Evolutionary conservation across 92 coral and sea anemone species (phyloP), one percentile per base, ranked within the genome.

Genomic region (Actinernus sp.): DNA sequence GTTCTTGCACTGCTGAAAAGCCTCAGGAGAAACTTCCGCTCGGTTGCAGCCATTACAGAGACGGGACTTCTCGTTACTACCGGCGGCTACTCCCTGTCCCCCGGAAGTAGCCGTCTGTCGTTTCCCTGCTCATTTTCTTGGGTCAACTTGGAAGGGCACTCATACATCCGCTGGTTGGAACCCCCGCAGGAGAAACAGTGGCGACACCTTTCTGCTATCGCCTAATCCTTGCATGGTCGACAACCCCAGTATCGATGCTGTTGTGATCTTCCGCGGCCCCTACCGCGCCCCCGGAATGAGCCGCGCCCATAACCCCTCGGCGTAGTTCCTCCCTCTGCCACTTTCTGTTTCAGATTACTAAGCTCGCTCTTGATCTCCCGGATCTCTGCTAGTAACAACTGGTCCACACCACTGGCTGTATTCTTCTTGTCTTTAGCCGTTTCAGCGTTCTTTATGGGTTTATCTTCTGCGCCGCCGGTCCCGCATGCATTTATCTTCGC

Each of bases 1-100:
- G 39, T 24, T 71, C 49, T 27, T 57, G 30, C 84, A 68, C 51
- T 48, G 65, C 41, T 43, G 49, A 54, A 66, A 57, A 52, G 37
- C 39, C 59, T 16, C 26, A 9, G 22, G 54, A 24, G 38, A 45
- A 4, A 4, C 38, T 58, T 67, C 61, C 45, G 29, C 38, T 57
- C 37, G 29, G 39, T 66, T 58, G 41, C 63, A 67, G 47, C 62
- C 59, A 48, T 61, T 57, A 82, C 88, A 58, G 23, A 11, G 51
- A 52, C 16, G 74, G 87, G 75, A 80, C 87, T 40, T 62, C 54
- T 31, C 38, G 13, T 58, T 64, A 29, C 25, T 73, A 21, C 36
- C 57, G 52, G 30, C 76, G 76, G 63, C 89, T 60, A 65, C 56
- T 52, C 70, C 55, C 65, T 58, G 88, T 64, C 89, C 89, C 84